Percentiles rank a stretch among this genome's conserved stretches.
Conservation (phyloP, 2,113 vertebrate genomes). For the Alectura lathami region DNA sequence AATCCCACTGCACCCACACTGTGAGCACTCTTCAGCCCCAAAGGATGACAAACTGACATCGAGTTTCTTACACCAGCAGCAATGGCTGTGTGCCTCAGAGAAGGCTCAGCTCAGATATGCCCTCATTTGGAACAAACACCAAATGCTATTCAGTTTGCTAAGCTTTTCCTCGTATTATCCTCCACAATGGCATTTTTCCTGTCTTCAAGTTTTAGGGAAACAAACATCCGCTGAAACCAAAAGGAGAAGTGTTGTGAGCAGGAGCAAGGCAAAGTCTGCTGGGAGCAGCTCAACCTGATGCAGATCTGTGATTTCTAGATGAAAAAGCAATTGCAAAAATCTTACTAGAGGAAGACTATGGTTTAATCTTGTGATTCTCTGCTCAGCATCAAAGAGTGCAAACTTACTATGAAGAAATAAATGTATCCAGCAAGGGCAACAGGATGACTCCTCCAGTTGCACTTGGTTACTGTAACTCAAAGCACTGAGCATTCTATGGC, state of each 20-base stretch:
- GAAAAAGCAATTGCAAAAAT: neutral
- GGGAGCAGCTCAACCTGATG: neutral
- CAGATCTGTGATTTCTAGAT: neutral
- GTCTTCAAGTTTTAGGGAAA: neutral
- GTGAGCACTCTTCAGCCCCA: fast-evolving
- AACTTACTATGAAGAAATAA: neutral
- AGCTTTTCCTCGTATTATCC: neutral
- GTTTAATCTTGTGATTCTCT: neutral
- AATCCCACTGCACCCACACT: fast-evolving
- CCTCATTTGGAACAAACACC: neutral
- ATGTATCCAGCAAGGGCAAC: neutral
- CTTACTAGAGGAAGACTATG: neutral
- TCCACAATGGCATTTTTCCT: fast-evolving
- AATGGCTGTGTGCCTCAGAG: neutral
- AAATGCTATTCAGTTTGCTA: neutral
- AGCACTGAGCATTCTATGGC: neutral
- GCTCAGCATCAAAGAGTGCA: neutral
- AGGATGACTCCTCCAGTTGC: neutral
- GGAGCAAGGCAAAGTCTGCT: neutral
- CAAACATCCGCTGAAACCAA: neutral
- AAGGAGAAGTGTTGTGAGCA: neutral
- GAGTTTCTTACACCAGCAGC: neutral
- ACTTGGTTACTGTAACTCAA: neutral
- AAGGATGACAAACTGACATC: neutral
- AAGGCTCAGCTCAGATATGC: neutral